Base-by-base conservation (phyloP, 2,113 vertebrate genomes). In the Damaliscus lunatus region DNA sequence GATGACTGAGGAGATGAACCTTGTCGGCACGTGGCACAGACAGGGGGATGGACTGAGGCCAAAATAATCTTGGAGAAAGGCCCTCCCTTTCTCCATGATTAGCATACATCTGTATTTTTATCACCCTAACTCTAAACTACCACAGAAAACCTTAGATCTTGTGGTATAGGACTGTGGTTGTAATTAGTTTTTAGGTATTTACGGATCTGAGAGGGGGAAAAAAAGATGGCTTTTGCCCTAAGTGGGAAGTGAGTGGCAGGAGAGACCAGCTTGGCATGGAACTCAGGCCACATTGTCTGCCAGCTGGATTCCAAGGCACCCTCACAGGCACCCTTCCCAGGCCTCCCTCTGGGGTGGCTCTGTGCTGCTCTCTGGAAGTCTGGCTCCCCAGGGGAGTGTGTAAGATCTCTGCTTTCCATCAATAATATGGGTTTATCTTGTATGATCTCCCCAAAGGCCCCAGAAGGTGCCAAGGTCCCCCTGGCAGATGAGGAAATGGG, bases 1-100 rank as follows among this genome's bases (percentile, higher is more conserved):
- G 1, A 7, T 0, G 1, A 31, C 31, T 0, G 25, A 43, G 48
- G 33, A 13, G 48, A 31, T 1, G 33, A 3, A 14, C 16, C 14
- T 60, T 4, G 3, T 8, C 2, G 0, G 4, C 36, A 14, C 4
- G 91, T 33, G 53, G 21, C 29, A 17, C 31, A 25, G n/a, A 10
- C 15, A 16, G 7, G 48, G 10, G 81, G n/a, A 27, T 3, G 3
- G 21, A 19, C 5, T 0, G 27, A 57, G 50, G 74, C 55, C 40
- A 27, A 15, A 52, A 29, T 27, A 14, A 10, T 50, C 13, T 2
- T 67, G 33, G 33, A 67, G 62, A 64, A 64, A 33, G 62, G 31
- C 27, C 19, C 29, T 7, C 11, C 3, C 7, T 55, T 46, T 33
- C 19, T 57, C 50, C 0, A 15, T 4, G 48, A 12, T 83, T 23